A percentile compares a stretch with the other conserved stretches of the same genome.
These are phyloP conservation scores for Tetramorium simillimum DNA, from an alignment of 1,140 invertebrate genomes.

Conservation along the genomic window DNA sequence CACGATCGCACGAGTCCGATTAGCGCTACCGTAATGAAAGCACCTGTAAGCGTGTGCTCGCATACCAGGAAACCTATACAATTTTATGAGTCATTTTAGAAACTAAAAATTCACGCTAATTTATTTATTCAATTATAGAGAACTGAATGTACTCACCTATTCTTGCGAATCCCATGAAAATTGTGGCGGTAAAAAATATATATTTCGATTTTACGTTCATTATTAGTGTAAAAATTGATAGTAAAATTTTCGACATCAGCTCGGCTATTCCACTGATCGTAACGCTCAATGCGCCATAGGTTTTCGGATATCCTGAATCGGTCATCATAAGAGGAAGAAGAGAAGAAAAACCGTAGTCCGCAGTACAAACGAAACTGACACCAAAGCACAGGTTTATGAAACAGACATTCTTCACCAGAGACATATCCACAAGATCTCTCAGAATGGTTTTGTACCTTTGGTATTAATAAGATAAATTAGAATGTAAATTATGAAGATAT, in stretches of 20 bases:
- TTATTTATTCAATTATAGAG: background rate
- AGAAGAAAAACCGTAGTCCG: constrained; percentile 80
- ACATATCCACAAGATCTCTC: constrained; percentile 77
- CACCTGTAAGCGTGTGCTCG: constrained; percentile 76
- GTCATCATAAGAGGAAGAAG: constrained; percentile 82
- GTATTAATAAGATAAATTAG: background rate
- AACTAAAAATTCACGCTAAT: background rate
- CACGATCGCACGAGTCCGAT: constrained; percentile 81
- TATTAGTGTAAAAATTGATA: constrained; percentile 79
- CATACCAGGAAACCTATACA: constrained; percentile 78
- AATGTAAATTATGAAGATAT: background rate
- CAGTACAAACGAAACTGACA: constrained; percentile 78
- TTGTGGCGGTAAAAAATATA: constrained; percentile 81
- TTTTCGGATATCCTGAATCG: constrained; percentile 76
- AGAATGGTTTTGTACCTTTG: constrained; percentile 47
- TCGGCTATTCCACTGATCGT: constrained; percentile 79
- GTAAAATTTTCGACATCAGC: constrained; percentile 77
- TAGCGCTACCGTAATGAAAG: constrained; percentile 75
- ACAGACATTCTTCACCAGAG: constrained; percentile 76
- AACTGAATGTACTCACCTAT: constrained; percentile 69
- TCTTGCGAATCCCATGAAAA: constrained; percentile 79
- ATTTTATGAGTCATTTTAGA: background rate
- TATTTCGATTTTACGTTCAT: constrained; percentile 78
- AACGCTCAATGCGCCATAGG: constrained; percentile 78
- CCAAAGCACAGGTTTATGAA: constrained; percentile 81